Base-by-base conservation (phyloP, 2,888 invertebrate genomes). In the Cecidostiba fungosa region DNA sequence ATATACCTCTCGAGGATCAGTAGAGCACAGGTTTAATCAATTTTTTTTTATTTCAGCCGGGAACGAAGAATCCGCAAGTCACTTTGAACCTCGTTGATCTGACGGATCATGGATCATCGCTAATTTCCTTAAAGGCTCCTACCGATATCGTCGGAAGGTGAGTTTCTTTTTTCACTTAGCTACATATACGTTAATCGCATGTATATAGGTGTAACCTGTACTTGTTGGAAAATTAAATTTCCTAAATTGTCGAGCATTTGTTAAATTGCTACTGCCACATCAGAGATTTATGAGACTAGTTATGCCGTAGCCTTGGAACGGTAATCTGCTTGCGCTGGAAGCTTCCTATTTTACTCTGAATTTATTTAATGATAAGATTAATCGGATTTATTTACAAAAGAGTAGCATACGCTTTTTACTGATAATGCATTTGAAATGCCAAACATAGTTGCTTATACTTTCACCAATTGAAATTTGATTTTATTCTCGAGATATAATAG, bases 51-150 rank as follows among this genome's bases (percentile, higher is more conserved):
- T 59, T 59, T 59, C 93, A 96, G 96, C 95, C 95, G 88, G 97
- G 97, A 88, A 95, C 96, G 82, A 94, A 93, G 50, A 98, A 98
- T 94, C 98, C 98, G 0, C 92, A 94, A 12, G 97, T 97, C 4
- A 94, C 94, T 19, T 92, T 97, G 32, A 95, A 95, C 86, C 95
- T 97, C 12, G 95, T 95, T 88, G 95, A 96, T 90, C 92, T 97
- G 10, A 88, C 88, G 88, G 91, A 86, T 89, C 88, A 85, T 89
- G 90, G 66, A 91, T 91, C 90, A 3, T 79, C 87, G 77, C 50
- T 89, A 83, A 85, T 90, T 32, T 82, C 87, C 70, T 88, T 92
- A 32, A 36, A 88, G 77, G 87, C 91, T 2, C 92, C 92, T 0
- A 54, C 82, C 16, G 90, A 91, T 47, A 84, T 89, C n/a, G 89